Evolutionary conservation across 2,113 vertebrate genomes (phyloP), one percentile per base, ranked within the genome.

Genomic region (Anser brachyrhynchus): DNA sequence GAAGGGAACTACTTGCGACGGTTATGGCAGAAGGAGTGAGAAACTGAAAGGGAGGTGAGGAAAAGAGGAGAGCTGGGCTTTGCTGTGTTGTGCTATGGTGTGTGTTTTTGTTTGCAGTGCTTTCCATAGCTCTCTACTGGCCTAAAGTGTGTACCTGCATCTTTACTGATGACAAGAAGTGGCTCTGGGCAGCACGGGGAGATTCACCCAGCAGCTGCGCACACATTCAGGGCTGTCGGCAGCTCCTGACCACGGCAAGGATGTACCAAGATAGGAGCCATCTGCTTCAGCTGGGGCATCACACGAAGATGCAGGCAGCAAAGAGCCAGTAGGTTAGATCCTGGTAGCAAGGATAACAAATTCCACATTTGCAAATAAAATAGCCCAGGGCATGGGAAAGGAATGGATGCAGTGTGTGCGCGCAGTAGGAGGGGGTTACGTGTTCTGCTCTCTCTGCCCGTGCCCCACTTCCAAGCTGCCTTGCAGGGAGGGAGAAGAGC

Each of bases 401-500:
- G 72, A 65, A 29, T 1, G 8, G 44, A 18, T 80, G 3, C 1
- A 2, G 28, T 1, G 9, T 3, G 14, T 9, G 41, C 2, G 1
- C 16, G 33, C 0, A 5, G 22, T 5, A 28, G 8, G 78, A 61
- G 44, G 46, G 11, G 37, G 46, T 67, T 33, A 6, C 33, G 23
- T 1, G 1, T 23, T 51, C 81, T 67, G 72, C 89, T 46, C 25
- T 67, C 37, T 51, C 46, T 90, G 70, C 55, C 54, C 0, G 0
- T 35, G 37, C 7, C 29, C 37, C 37, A 15, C 20, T 79, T 64
- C 61, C 74, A 72, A 46, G 81, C 65, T 54, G 44, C 44, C 58
- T 72, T n/a, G 43, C 2, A 2, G 66, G 17, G 58, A 83, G 37
- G 37, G 65, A n/a, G 44, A 61, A 35, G 43, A 89, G 46, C 88